These are phyloP conservation scores for Clunio marinus DNA, from an alignment of 2,888 invertebrate species.

Conservation along the genomic window DNA sequence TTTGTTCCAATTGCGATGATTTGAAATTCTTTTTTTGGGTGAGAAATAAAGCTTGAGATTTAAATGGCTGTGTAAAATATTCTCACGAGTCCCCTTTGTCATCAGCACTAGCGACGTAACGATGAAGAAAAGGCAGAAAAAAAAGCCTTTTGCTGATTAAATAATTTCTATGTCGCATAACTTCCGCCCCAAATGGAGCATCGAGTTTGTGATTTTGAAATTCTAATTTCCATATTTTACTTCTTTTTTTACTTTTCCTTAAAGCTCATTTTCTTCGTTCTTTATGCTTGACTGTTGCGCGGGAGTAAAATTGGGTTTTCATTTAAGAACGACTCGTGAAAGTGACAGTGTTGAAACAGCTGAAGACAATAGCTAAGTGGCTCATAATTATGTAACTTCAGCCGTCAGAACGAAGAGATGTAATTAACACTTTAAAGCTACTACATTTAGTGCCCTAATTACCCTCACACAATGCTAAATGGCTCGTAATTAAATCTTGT, in stretches of 20 bases:
- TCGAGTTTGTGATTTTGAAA: background rate
- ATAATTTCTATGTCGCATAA: background rate
- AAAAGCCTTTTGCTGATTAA: conserved; percentile 1
- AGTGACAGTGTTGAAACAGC: conserved; percentile 26
- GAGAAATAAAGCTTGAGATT: background rate
- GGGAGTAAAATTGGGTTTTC: background rate
- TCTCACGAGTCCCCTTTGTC: conserved; percentile 5
- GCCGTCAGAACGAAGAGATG: background rate
- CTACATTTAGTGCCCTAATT: conserved; percentile 20
- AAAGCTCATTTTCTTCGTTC: background rate
- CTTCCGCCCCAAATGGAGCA: background rate
- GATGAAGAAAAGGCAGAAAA: background rate
- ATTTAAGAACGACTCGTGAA: background rate
- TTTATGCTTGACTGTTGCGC: background rate
- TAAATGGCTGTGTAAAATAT: background rate
- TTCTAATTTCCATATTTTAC: background rate
- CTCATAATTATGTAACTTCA: background rate
- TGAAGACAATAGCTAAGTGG: background rate
- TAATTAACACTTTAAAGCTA: conserved; percentile 38
- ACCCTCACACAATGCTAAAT: background rate
- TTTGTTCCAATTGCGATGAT: too few species aligned
- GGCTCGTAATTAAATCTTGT: conserved; percentile 18
- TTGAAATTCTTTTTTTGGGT: too few species aligned
- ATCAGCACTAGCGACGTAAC: background rate
- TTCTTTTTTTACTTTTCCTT: too few species aligned